phyloP scores from a whole-genome alignment of 2,888 invertebrate genomes.

The Notodonta ziczac region DNA sequence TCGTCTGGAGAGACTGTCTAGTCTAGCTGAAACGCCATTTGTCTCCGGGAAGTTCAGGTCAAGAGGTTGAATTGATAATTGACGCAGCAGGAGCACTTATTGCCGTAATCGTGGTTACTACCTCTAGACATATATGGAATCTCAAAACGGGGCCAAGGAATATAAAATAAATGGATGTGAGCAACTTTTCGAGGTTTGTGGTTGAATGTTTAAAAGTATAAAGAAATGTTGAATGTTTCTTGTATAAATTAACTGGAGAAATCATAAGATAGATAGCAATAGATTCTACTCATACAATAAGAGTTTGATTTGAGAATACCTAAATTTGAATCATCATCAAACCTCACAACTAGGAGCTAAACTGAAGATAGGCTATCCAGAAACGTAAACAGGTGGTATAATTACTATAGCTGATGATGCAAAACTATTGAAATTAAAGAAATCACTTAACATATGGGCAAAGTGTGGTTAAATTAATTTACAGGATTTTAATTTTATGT shows the following conservation, averaged over 20 bases:
- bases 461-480: too few relatives aligned
- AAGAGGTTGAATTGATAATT: constrained; percentile 44
- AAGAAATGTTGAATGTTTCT: neutral
- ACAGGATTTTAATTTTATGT: neutral
- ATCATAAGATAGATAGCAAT: too few relatives aligned
- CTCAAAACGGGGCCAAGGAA: constrained; percentile 24
- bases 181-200: constrained; percentile 6
- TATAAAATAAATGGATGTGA: constrained; percentile 8
- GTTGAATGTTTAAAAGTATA: neutral
- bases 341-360: too few relatives aligned
- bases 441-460: too few relatives aligned
- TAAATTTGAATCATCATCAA: too few relatives aligned
- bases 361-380: too few relatives aligned
- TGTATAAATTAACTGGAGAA: too few relatives aligned
- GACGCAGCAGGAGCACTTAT: constrained; percentile 29
- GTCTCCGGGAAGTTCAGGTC: constrained; percentile 39
- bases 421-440: too few relatives aligned
- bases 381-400: too few relatives aligned
- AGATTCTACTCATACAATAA: too few relatives aligned
- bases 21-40: constrained; percentile 17
- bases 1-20: constrained; percentile 44
- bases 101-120: constrained; percentile 23
- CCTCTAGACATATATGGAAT: constrained; percentile 11
- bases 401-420: too few relatives aligned
- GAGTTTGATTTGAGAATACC: too few relatives aligned